Conservation (phyloP, 1,140 invertebrate species). For the Pectinophora gossypiella region DNA sequence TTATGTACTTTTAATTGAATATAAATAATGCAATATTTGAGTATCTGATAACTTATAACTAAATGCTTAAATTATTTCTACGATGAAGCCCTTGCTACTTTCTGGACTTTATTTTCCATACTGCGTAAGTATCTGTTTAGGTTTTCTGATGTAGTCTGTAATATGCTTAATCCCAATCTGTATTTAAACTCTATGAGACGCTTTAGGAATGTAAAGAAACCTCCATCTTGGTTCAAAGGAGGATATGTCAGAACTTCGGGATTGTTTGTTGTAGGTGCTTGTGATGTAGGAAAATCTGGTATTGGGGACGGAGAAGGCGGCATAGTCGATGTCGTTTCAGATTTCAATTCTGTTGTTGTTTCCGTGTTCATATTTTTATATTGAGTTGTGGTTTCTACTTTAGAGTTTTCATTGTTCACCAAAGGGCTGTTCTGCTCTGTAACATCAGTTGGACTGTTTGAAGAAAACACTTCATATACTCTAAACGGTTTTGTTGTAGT, state of each 20-base stretch:
- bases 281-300: slow-evolving; percentile 17
- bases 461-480: slow-evolving; percentile 56
- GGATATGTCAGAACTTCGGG: slow-evolving; percentile 60
- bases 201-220: slow-evolving; percentile 64
- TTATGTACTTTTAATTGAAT: too few species aligned
- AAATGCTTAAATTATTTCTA: slow-evolving; percentile 1
- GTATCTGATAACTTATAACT: background rate
- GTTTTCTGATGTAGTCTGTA: slow-evolving; percentile 66
- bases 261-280: slow-evolving; percentile 27
- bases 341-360: slow-evolving; percentile 53
- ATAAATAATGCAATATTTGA: background rate
- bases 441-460: slow-evolving; percentile 23
- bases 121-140: slow-evolving; percentile 62
- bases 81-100: slow-evolving; percentile 37
- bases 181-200: slow-evolving; percentile 69
- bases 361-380: slow-evolving; percentile 48
- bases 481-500: slow-evolving; percentile 54
- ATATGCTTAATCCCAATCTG: slow-evolving; percentile 62
- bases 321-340: slow-evolving; percentile 46
- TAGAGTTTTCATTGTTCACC: slow-evolving; percentile 18
- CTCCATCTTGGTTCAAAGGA: slow-evolving; percentile 36
- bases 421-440: slow-evolving; percentile 19
- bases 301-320: slow-evolving; percentile 33
- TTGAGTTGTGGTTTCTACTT: slow-evolving; percentile 34
- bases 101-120: slow-evolving; percentile 46